Conservation (phyloP, 2,888 invertebrate species). For the Aromia moschata region DNA sequence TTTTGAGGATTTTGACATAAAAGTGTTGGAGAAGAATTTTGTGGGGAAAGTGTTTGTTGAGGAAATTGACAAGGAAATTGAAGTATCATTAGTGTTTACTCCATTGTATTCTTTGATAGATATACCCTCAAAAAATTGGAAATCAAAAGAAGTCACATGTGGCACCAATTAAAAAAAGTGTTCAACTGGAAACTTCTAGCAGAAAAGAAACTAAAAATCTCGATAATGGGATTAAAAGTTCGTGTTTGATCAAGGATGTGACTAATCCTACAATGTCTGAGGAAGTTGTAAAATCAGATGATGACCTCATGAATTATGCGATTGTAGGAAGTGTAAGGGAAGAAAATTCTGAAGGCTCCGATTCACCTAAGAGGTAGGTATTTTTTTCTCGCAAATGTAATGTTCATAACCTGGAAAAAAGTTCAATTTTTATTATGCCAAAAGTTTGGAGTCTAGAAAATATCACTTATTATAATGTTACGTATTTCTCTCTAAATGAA, state of each 20-base stretch:
- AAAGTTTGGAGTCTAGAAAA: no score
- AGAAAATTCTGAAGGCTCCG: slow-evolving; percentile 25
- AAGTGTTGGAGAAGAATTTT: slow-evolving; percentile 41
- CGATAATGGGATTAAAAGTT: no score
- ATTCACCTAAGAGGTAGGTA: slow-evolving; percentile 37
- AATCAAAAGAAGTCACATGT: not conserved
- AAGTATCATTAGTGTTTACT: slow-evolving; percentile 43
- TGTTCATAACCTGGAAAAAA: no score
- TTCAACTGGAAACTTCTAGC: not conserved
- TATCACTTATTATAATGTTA: no score
- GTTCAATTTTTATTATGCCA: no score
- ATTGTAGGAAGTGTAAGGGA: slow-evolving; percentile 43
- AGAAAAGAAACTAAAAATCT: slow-evolving; percentile 8
- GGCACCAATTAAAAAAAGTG: not conserved
- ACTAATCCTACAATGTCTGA: slow-evolving; percentile 6
- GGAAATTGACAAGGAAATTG: slow-evolving; percentile 45
- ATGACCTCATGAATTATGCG: slow-evolving; percentile 52
- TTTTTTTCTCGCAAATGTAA: no score
- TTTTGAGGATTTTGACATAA: slow-evolving; percentile 43
- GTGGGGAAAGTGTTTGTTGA: slow-evolving; percentile 50
- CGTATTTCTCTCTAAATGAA: no score
- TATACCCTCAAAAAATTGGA: slow-evolving; percentile 26
- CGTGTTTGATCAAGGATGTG: not conserved
- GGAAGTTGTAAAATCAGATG: slow-evolving; percentile 17
- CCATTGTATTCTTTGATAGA: slow-evolving; percentile 48